Evolutionary conservation across 2,113 vertebrate genomes (phyloP).

Genomic region (Phoxinus phoxinus): DNA sequence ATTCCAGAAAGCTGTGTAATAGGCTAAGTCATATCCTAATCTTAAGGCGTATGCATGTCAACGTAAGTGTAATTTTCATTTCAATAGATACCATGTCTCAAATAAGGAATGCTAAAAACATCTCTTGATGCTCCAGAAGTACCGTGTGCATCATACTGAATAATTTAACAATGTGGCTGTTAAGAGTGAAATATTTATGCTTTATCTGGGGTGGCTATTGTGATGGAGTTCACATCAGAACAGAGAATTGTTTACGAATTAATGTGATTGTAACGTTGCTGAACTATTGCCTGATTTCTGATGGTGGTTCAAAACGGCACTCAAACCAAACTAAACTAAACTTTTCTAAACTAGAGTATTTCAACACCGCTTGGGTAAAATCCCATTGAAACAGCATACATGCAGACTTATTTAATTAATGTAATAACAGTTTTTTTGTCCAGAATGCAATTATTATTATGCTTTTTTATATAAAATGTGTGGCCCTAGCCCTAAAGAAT

Average conservation of each 20-base stretch:
- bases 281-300: neutral
- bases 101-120: neutral
- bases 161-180: conserved; percentile 26
- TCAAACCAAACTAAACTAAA: neutral
- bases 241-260: neutral
- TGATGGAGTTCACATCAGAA: neutral
- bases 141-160: neutral
- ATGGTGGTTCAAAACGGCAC: neutral
- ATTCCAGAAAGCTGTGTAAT: neutral
- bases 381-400: too few species aligned
- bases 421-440: neutral
- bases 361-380: neutral
- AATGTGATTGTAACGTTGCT: neutral
- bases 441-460: neutral
- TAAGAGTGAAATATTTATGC: conserved; percentile 38
- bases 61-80: neutral
- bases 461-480: neutral
- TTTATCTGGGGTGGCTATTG: neutral
- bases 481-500: neutral
- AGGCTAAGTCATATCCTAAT: neutral
- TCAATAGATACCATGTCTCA: neutral
- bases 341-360: neutral
- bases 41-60: neutral
- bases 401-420: neutral
- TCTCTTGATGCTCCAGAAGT: neutral